Percentiles rank a stretch among this genome's conserved stretches.
These are phyloP conservation scores for Hydractinia symbiolongicarpus DNA, from an alignment of 30 jellyfish, hydroid and myxozoan genomes.

Conservation along the genomic window DNA sequence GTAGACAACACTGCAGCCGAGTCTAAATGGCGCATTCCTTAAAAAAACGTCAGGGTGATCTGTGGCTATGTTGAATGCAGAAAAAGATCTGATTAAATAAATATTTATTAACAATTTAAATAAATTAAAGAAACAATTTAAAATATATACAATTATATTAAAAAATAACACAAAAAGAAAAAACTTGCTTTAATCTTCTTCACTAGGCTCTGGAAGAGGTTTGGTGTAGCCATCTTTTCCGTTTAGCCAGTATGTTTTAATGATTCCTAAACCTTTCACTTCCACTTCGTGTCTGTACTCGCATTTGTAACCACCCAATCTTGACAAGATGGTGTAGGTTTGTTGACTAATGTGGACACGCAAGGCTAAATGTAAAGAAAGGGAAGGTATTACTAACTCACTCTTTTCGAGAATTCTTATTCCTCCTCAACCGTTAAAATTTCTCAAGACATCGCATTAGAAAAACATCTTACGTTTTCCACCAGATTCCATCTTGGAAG, in stretches of 20 bases:
- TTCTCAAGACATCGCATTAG: background rate
- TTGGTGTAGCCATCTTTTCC: conserved; percentile 40
- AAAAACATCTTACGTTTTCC: conserved; percentile 48
- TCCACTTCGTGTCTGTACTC: conserved; percentile 43
- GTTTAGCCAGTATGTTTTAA: conserved; percentile 36
- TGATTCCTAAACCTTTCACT: conserved; percentile 30
- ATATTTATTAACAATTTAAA: too few species aligned
- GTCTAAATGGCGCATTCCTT: too few species aligned
- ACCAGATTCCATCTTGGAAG: conserved; percentile 63
- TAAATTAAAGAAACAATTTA: too few species aligned
- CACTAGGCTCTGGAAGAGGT: conserved; percentile 31
- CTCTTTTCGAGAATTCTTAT: background rate
- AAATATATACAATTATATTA: background rate
- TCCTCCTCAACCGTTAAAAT: background rate
- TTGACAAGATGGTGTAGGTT: conserved; percentile 29
- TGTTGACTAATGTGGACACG: conserved; percentile 60
- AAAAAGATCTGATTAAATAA: too few species aligned
- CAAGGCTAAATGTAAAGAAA: conserved; percentile 45
- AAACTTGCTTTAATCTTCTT: background rate
- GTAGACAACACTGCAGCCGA: too few species aligned
- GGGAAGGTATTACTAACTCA: background rate
- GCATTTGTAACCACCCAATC: conserved; percentile 37
- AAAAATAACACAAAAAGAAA: background rate
- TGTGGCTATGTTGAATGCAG: too few species aligned
- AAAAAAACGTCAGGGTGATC: too few species aligned